A percentile compares a stretch with the other conserved stretches of the same genome.
phyloP scores from a whole-genome alignment of 2,888 invertebrate species.

The Norana najaformis region DNA sequence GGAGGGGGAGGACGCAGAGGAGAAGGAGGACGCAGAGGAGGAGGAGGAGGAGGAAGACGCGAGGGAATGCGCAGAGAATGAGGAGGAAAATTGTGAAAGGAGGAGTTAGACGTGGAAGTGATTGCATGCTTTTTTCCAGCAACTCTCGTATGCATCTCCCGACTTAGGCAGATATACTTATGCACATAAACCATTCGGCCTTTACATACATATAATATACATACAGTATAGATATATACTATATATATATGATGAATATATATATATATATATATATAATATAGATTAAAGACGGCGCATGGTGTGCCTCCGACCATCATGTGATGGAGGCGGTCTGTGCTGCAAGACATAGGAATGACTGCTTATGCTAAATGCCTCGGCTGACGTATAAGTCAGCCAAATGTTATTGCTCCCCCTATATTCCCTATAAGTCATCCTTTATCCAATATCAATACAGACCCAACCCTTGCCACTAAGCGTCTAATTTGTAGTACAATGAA shows the following conservation, averaged over 20 bases:
- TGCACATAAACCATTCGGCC: neutral
- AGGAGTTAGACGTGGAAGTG: neutral
- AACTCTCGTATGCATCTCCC: neutral
- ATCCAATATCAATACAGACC: constrained; percentile 7
- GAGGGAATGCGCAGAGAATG: too few relatives aligned
- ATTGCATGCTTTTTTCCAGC: neutral
- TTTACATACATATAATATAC: neutral
- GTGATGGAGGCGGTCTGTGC: neutral
- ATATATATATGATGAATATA: neutral
- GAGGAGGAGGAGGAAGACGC: too few relatives aligned
- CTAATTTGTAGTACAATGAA: too few relatives aligned
- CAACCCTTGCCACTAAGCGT: too few relatives aligned
- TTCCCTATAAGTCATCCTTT: constrained; percentile 13
- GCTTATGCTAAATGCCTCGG: neutral
- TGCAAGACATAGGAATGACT: neutral
- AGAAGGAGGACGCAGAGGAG: too few relatives aligned
- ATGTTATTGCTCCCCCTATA: neutral
- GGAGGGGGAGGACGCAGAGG: too few relatives aligned
- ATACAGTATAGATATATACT: neutral
- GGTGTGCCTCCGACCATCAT: too few relatives aligned
- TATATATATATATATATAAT: neutral
- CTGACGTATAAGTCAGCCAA: neutral
- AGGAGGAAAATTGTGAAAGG: neutral
- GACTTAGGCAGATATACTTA: neutral
- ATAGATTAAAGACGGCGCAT: neutral